phyloP scores from a whole-genome alignment of 2,797 vertebrate genomes.

The Darevskia mixta region DNA sequence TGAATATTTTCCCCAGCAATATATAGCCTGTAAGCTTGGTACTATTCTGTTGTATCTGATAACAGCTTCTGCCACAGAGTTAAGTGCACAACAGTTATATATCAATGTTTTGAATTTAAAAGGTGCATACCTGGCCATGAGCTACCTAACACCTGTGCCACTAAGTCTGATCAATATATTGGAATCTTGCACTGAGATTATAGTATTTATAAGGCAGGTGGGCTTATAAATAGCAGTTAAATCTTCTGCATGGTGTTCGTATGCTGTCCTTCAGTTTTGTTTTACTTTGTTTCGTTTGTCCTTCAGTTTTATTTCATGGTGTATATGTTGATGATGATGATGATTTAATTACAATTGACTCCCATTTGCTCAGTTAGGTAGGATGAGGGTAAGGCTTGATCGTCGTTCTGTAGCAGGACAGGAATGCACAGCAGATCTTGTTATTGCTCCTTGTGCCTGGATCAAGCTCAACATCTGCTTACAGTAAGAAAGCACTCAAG shows the following conservation, averaged over 20 bases:
- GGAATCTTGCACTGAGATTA: not conserved
- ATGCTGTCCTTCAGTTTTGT: not conserved
- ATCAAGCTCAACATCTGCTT: conserved; percentile 2
- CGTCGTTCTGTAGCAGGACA: conserved; percentile 54
- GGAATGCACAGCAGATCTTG: conserved; percentile 27
- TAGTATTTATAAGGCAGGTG: not conserved
- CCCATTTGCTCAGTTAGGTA: fast-evolving
- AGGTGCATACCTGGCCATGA: not conserved
- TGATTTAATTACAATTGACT: not conserved
- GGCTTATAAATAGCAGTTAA: not conserved
- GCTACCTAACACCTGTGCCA: not conserved
- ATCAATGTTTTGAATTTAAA: not conserved
- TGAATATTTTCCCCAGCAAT: not conserved
- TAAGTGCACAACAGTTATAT: not conserved
- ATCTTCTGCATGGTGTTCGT: not conserved
- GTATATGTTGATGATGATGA: not conserved
- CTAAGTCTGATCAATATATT: not conserved
- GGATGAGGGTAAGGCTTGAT: not conserved
- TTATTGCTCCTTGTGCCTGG: conserved; percentile 19
- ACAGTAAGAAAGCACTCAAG: not conserved
- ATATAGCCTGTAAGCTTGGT: no score
- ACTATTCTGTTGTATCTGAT: not conserved
- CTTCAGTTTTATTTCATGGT: not conserved
- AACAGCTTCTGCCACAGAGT: not conserved
- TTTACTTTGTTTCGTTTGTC: no score